Evolutionary conservation across 2,888 invertebrate species (phyloP).

Genomic region (Agrochola macilenta): DNA sequence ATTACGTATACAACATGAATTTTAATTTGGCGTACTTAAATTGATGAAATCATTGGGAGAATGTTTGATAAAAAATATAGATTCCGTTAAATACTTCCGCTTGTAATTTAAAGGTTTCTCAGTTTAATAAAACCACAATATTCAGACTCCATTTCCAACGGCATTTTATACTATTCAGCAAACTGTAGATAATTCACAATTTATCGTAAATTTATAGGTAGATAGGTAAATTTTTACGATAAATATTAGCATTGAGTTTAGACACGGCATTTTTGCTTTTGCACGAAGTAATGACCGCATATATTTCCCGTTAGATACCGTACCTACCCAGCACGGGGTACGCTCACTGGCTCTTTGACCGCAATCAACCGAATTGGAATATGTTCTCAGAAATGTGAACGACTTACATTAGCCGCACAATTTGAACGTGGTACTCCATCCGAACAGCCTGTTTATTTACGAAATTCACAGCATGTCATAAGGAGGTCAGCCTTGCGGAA

Average conservation of each 20-base stretch:
- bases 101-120: background rate
- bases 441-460: conserved; percentile 37
- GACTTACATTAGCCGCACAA: conserved; percentile 46
- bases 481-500: conserved; percentile 5
- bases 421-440: conserved; percentile 25
- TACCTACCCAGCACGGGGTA: conserved; percentile 45
- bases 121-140: background rate
- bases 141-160: conserved; percentile 7
- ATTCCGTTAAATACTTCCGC: background rate
- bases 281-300: conserved; percentile 62
- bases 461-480: conserved; percentile 15
- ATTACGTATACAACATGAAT: background rate
- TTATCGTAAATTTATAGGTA: conserved; percentile 14
- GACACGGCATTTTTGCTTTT: conserved; percentile 45
- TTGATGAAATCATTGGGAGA: background rate
- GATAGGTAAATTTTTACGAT: conserved; percentile 13
- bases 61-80: background rate
- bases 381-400: conserved; percentile 63
- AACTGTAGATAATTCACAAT: conserved; percentile 24
- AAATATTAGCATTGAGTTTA: conserved; percentile 48
- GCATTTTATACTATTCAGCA: conserved; percentile 2
- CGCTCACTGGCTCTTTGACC: conserved; percentile 61
- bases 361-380: conserved; percentile 66
- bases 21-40: background rate
- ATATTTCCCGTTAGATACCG: conserved; percentile 66